Percentiles rank a stretch among this genome's conserved stretches.
Evolutionary conservation across 2,888 invertebrate species (phyloP).

Genomic region (Drosophila niveifrons): DNA sequence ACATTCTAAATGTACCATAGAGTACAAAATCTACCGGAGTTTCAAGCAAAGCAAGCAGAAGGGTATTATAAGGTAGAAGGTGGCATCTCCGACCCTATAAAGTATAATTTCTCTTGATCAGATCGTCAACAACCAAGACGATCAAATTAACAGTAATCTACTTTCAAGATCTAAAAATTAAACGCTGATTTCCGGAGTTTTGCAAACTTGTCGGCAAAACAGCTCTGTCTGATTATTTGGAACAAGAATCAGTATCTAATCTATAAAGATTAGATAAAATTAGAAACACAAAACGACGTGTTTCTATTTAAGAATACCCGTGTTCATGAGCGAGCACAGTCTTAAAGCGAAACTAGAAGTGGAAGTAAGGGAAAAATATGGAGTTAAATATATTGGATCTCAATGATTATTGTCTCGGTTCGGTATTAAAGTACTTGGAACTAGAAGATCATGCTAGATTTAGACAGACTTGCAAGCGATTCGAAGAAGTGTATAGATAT

Average conservation of each 20-base stretch:
- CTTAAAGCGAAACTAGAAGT: neutral
- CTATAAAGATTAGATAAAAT: no score
- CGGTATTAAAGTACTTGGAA: slow-evolving; percentile 22
- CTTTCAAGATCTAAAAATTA: no score
- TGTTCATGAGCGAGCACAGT: neutral
- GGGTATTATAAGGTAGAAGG: no score
- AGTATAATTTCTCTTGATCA: no score
- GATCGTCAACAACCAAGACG: no score
- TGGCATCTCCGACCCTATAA: no score
- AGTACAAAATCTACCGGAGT: no score
- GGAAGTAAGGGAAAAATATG: slow-evolving; percentile 1
- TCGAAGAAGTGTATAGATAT: slow-evolving; percentile 16
- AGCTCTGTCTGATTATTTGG: slow-evolving; percentile 19
- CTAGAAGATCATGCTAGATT: slow-evolving; percentile 32
- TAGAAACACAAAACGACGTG: no score
- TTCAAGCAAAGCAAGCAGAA: no score
- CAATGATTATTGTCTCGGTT: slow-evolving; percentile 39
- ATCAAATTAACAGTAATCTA: no score
- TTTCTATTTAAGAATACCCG: no score
- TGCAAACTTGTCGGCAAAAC: slow-evolving; percentile 2
- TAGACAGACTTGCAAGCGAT: slow-evolving; percentile 20
- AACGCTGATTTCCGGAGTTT: slow-evolving; percentile 1
- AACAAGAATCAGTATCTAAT: neutral
- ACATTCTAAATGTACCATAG: no score
- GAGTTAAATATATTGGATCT: slow-evolving; percentile 31